A percentile compares a stretch with the other conserved stretches of the same genome.
These are phyloP conservation scores for Caenorhabditis sp. DNA, from an alignment of 2,888 invertebrate species.

Conservation along the genomic window DNA sequence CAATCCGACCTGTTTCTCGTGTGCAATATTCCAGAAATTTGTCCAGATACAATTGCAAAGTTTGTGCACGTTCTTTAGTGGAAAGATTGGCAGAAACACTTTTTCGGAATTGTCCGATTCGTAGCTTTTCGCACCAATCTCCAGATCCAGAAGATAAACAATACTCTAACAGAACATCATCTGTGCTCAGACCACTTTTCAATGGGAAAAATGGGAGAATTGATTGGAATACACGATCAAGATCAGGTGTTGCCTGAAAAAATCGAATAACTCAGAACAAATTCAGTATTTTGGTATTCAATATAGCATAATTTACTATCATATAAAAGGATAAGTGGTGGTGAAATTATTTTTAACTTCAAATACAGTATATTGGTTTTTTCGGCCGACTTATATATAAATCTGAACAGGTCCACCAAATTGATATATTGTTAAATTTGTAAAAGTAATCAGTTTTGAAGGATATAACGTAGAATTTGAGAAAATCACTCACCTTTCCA, in stretches of 20 bases:
- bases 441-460: too few species aligned
- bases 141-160: constrained; percentile 56
- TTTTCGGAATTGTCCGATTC: constrained; percentile 1
- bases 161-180: constrained; percentile 58
- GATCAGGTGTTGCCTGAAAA: constrained; percentile 40
- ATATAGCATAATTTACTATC: too few species aligned
- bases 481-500: constrained; percentile 51
- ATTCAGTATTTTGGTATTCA: too few species aligned
- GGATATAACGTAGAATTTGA: too few species aligned
- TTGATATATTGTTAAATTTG: too few species aligned
- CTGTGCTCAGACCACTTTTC: constrained; percentile 54
- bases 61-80: constrained; percentile 63
- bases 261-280: too few species aligned
- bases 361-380: too few species aligned
- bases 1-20: constrained; percentile 64
- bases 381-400: too few species aligned
- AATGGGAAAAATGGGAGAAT: constrained; percentile 68
- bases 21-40: constrained; percentile 69
- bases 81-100: constrained; percentile 17
- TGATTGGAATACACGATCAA: constrained; percentile 65
- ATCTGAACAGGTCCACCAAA: too few species aligned
- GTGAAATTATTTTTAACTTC: too few species aligned
- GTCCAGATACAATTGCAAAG: constrained; percentile 68
- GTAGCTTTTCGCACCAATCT: constrained; percentile 43
- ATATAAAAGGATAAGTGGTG: too few species aligned